Conservation (phyloP, 2,888 invertebrate species). For the Volucella bombylans region DNA sequence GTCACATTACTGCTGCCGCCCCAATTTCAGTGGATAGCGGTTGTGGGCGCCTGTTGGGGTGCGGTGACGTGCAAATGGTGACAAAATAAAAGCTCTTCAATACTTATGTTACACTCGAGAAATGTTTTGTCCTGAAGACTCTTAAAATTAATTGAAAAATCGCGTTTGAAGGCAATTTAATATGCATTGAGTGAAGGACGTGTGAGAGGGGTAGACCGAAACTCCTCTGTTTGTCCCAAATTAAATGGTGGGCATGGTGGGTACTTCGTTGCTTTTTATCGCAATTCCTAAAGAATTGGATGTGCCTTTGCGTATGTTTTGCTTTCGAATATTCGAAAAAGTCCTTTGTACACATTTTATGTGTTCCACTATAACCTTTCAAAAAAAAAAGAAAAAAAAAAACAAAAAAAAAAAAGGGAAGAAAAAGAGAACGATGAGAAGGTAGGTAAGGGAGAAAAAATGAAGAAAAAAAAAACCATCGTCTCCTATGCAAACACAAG, state of each 20-base stretch:
- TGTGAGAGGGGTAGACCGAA: not conserved
- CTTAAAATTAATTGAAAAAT: conserved; percentile 71
- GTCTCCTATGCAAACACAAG: conserved; percentile 31
- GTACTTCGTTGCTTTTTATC: conserved; percentile 9
- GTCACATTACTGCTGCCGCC: conserved; percentile 35
- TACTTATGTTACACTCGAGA: conserved; percentile 47
- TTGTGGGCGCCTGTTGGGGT: not conserved
- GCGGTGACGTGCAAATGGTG: conserved; percentile 42
- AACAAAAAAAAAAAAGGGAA: not conserved
- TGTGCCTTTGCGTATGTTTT: conserved; percentile 25
- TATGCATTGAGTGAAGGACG: conserved; percentile 26
- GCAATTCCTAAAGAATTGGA: conserved; percentile 41
- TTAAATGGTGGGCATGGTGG: conserved; percentile 6
- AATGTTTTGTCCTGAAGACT: conserved; percentile 52
- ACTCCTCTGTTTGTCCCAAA: not conserved
- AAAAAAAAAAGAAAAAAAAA: not conserved
- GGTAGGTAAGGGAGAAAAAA: too few relatives aligned
- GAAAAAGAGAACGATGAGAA: not conserved
- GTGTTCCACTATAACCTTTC: not conserved
- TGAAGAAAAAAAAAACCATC: not conserved
- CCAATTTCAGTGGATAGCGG: conserved; percentile 15
- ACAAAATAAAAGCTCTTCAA: conserved; percentile 57
- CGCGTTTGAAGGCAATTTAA: conserved; percentile 63
- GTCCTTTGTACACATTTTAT: conserved; percentile 41
- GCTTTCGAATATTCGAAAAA: conserved; percentile 10